Conservation (phyloP, 2,888 invertebrate genomes). For the Linnaemya tessellans region DNA sequence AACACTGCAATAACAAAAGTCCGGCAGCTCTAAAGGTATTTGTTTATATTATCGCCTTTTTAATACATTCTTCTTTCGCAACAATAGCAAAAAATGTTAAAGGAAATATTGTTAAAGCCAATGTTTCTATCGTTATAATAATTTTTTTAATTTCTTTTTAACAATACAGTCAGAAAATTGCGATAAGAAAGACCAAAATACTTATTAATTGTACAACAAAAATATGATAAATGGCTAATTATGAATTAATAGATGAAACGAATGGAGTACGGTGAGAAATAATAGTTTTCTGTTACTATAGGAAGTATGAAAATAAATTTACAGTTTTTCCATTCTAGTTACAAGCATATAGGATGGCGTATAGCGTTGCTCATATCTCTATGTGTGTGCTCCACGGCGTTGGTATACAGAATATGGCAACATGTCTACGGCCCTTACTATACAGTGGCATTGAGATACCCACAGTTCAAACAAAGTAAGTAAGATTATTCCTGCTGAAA, state of each 20-base stretch:
- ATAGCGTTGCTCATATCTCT: slow-evolving; percentile 73
- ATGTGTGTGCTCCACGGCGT: slow-evolving; percentile 75
- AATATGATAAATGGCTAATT: slow-evolving; percentile 69
- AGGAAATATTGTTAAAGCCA: neutral
- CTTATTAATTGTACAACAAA: neutral
- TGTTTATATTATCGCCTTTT: slow-evolving; percentile 34
- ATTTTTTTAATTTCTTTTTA: neutral
- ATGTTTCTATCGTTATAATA: too few species aligned
- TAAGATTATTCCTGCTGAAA: neutral
- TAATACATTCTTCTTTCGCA: slow-evolving; percentile 25
- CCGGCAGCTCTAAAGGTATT: slow-evolving; percentile 8
- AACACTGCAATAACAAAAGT: neutral
- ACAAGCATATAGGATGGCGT: slow-evolving; percentile 75
- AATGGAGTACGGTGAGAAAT: slow-evolving; percentile 73
- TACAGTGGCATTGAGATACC: slow-evolving; percentile 41
- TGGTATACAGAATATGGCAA: slow-evolving; percentile 75
- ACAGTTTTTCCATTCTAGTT: slow-evolving; percentile 57
- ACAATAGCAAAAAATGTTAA: slow-evolving; percentile 13
- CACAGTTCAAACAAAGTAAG: slow-evolving; percentile 60
- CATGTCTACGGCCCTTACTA: slow-evolving; percentile 62
- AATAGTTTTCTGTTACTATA: neutral
- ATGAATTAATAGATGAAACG: slow-evolving; percentile 74
- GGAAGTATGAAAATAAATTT: slow-evolving; percentile 2
- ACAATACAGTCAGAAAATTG: slow-evolving; percentile 4
- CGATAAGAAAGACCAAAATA: neutral